These are phyloP conservation scores for Tachuris rubrigastra DNA, from an alignment of 2,113 vertebrate genomes.

Conservation along the genomic window DNA sequence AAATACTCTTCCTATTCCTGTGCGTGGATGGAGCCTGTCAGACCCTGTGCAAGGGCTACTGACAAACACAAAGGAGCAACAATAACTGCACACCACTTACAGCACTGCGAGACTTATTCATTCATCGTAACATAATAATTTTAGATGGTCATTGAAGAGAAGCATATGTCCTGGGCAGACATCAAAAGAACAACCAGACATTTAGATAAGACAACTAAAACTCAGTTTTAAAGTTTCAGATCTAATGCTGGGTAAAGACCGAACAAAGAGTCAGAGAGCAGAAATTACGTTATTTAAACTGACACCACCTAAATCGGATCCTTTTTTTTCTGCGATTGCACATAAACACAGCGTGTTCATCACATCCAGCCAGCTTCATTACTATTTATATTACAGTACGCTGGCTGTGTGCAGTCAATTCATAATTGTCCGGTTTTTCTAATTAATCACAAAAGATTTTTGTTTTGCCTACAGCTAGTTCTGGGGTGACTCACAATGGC, in stretches of 20 bases:
- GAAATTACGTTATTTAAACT: conserved; percentile 70
- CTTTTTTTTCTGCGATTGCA: conserved; percentile 67
- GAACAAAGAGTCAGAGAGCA: conserved; percentile 65
- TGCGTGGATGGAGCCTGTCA: conserved; percentile 33
- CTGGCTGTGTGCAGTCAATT: conserved; percentile 83
- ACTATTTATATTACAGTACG: conserved; percentile 83
- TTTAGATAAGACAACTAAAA: conserved; percentile 59
- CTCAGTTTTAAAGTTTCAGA: conserved; percentile 56
- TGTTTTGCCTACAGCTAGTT: conserved; percentile 87
- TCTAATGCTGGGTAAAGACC: conserved; percentile 51
- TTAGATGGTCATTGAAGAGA: conserved; percentile 24
- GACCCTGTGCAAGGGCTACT: conserved; percentile 21
- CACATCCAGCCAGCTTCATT: conserved; percentile 78
- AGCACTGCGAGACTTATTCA: conserved; percentile 34
- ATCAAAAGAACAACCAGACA: conserved; percentile 62
- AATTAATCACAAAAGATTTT: conserved; percentile 95
- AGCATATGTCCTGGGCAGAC: conserved; percentile 57
- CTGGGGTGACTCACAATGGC: conserved; percentile 84
- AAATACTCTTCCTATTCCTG: neutral
- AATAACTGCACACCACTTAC: conserved; percentile 59
- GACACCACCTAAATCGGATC: conserved; percentile 69
- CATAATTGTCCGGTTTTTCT: conserved; percentile 91
- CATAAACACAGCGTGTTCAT: conserved; percentile 68
- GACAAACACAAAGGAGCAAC: conserved; percentile 68
- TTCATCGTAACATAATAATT: conserved; percentile 51